phyloP scores from a whole-genome alignment of 2,888 invertebrate genomes.

The Gymnoscelis rufifasciata region DNA sequence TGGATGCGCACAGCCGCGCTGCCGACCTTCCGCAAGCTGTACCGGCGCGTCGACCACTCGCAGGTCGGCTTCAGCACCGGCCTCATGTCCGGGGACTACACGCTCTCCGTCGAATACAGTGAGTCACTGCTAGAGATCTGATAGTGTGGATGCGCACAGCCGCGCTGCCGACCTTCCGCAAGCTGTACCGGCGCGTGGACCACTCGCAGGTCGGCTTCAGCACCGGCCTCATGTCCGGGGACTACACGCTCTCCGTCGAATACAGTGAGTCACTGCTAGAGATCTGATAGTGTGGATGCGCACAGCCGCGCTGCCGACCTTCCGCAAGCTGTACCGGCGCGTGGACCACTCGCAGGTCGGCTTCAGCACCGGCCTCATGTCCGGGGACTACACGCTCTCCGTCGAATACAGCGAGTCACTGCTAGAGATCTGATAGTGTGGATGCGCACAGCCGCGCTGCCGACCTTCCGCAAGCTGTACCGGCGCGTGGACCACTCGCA shows the following conservation, averaged over 20 bases:
- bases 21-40: slow-evolving; percentile 61
- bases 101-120: slow-evolving; percentile 86
- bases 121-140: slow-evolving; percentile 33
- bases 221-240: slow-evolving; percentile 86
- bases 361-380: slow-evolving; percentile 85
- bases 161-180: too few relatives aligned
- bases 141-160: not conserved
- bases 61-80: slow-evolving; percentile 82
- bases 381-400: slow-evolving; percentile 84
- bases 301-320: too few relatives aligned
- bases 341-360: slow-evolving; percentile 83
- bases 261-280: slow-evolving; percentile 82
- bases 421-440: not conserved
- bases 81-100: slow-evolving; percentile 86
- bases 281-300: not conserved
- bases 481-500: slow-evolving; percentile 88
- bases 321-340: slow-evolving; percentile 83
- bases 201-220: slow-evolving; percentile 81
- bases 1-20: not conserved
- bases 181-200: slow-evolving; percentile 90
- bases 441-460: not conserved
- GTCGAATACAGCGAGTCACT: slow-evolving; percentile 84
- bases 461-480: slow-evolving; percentile 75
- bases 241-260: slow-evolving; percentile 82
- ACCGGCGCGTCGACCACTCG: slow-evolving; percentile 90